Conservation (phyloP, 2,113 vertebrate species). For the Poeciliopsis occidentalis region DNA sequence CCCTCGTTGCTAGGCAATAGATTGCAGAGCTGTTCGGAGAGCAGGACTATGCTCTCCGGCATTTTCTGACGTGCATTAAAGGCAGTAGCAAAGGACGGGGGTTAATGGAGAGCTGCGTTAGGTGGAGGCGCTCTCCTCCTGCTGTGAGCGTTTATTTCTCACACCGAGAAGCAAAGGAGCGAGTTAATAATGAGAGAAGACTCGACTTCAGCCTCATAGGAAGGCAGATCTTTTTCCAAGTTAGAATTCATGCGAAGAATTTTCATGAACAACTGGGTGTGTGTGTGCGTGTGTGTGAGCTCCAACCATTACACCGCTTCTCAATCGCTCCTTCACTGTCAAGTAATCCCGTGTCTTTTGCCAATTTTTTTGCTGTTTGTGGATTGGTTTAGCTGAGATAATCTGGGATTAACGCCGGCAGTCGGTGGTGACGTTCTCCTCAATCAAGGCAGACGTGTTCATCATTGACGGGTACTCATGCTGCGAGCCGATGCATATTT, state of each 20-base stretch:
- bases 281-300: not conserved
- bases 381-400: slow-evolving; percentile 72
- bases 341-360: slow-evolving; percentile 75
- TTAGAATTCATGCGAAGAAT: not conserved
- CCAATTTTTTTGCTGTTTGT: slow-evolving; percentile 66
- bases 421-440: slow-evolving; percentile 53
- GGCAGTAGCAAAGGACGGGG: not conserved
- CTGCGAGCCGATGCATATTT: slow-evolving; percentile 35
- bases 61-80: not conserved
- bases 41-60: not conserved
- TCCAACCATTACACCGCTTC: slow-evolving; percentile 8
- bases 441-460: slow-evolving; percentile 58
- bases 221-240: no score
- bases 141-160: slow-evolving; percentile 1
- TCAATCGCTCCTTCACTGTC: slow-evolving; percentile 36
- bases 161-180: not conserved
- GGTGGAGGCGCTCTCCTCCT: not conserved
- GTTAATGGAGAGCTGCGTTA: not conserved
- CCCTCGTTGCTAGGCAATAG: no score
- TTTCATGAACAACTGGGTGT: slow-evolving; percentile 30
- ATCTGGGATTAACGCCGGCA: slow-evolving; percentile 75
- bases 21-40: no score
- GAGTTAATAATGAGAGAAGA: not conserved
- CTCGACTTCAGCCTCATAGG: not conserved
- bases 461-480: slow-evolving; percentile 53